phyloP scores from a whole-genome alignment of 2,888 invertebrate genomes.

The Arctia plantaginis region DNA sequence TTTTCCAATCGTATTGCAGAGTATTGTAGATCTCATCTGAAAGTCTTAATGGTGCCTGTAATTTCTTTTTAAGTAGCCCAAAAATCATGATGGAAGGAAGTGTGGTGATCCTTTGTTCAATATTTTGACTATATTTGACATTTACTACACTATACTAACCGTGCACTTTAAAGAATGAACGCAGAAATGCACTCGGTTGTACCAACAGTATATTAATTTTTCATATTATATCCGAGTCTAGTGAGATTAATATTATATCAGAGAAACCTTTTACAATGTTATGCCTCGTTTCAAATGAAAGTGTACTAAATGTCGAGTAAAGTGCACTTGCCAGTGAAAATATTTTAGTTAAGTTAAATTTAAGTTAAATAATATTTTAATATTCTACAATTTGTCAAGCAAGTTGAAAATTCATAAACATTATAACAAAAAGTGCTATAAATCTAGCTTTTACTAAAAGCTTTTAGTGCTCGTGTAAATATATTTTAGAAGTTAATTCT shows the following conservation, averaged over 20 bases:
- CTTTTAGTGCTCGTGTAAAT: too few species aligned
- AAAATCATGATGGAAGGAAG: too few species aligned
- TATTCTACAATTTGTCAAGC: neutral
- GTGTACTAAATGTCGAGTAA: neutral
- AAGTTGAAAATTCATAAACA: too few species aligned
- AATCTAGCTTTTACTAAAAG: too few species aligned
- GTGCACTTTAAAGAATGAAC: neutral
- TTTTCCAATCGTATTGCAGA: too few species aligned
- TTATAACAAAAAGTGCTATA: too few species aligned
- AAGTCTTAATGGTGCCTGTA: too few species aligned
- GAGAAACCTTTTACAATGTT: conserved; percentile 72
- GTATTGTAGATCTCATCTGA: too few species aligned
- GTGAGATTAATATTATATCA: conserved; percentile 76
- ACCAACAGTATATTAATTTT: conserved; percentile 72
- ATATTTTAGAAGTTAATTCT: too few species aligned
- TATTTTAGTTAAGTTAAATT: neutral
- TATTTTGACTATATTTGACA: neutral
- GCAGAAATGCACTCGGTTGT: conserved; percentile 22
- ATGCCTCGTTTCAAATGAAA: conserved; percentile 54
- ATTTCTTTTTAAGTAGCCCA: too few species aligned
- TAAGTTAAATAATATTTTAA: neutral
- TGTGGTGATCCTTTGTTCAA: neutral
- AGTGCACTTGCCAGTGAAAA: neutral
- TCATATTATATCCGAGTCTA: conserved; percentile 64
- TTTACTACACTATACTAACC: neutral